Evolutionary conservation across 2,797 vertebrate species (phyloP), one percentile per base, ranked within the genome.

Genomic region (Sebastes iracundus): DNA sequence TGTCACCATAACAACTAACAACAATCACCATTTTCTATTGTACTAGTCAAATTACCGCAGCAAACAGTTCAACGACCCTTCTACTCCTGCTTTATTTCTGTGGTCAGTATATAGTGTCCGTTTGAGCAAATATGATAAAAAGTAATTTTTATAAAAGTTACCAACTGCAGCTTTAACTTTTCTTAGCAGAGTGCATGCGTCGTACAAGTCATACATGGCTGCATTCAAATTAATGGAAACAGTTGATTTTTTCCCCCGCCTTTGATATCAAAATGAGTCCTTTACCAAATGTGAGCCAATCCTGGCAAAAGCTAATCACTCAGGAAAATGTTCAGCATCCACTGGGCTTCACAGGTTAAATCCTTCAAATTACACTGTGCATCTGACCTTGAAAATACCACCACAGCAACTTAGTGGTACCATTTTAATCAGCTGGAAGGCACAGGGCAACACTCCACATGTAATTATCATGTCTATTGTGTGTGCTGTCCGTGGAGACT

Each of bases 381-480:
- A 11, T 59, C 75, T 80, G 87, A 94, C 94, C 90, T 94, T 94
- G 90, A 82, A 86, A 82, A 81, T 61, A 81, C 59, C 72, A 62
- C 67, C 32, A 33, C 28, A 56, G 71, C 53, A 72, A 86, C 79
- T 64, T 20, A 11, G 22, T 8, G 14, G 64, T 7, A 14, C 58
- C 12, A 12, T 79, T 87, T 79, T 84, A 91, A 93, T 91, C 85
- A 81, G 72, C 76, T 63, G 60, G 32, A 79, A 86, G 84, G 81
- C 75, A 53, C 77, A 42, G 75, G 80, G 88, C 85, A 90, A 83
- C 71, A 28, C 88, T 87, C 73, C 69, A 86, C 84, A 75, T 90
- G 92, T 89, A 92, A 92, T 93, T 92, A 92, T 80, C 76, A 75
- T 85, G 79, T 88, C 82, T 88, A 72, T 85, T 89, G 90, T 91